Conservation (phyloP, 2,797 vertebrate species). For the Micrastur ruficollis region DNA sequence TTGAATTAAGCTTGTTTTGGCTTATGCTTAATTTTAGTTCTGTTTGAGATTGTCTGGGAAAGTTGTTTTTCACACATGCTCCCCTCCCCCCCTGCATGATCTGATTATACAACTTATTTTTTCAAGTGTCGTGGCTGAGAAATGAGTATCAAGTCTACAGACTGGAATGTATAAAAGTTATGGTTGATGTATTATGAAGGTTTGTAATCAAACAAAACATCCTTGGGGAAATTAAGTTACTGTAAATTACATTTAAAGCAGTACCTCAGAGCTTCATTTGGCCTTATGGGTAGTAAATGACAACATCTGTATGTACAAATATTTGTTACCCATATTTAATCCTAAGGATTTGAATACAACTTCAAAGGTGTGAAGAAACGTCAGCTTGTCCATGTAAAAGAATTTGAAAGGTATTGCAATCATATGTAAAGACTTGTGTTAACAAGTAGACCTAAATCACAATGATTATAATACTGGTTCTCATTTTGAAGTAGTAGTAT, state of each 20-base stretch:
- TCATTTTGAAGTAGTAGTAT: background rate
- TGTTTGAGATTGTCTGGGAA: background rate
- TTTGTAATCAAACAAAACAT: background rate
- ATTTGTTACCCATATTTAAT: conserved; percentile 19
- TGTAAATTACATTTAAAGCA: background rate
- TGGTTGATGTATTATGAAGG: background rate
- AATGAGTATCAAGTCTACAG: background rate
- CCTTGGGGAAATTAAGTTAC: background rate
- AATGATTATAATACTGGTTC: background rate
- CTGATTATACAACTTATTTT: background rate
- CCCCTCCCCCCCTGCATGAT: background rate
- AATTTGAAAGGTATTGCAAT: background rate
- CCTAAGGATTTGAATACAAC: background rate
- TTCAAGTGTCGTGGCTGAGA: background rate
- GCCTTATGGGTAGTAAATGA: background rate
- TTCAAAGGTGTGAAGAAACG: background rate
- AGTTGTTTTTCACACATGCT: background rate
- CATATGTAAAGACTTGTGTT: background rate
- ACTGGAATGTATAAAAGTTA: background rate
- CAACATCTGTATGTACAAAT: background rate
- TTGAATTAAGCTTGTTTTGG: background rate
- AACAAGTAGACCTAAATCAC: background rate
- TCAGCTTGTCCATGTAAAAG: background rate
- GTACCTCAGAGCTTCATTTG: background rate
- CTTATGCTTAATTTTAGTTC: background rate